A percentile compares a stretch with the other conserved stretches of the same genome.
These are phyloP conservation scores for Leptothorax acervorum DNA, from an alignment of 2,888 invertebrate species.

Conservation along the genomic window DNA sequence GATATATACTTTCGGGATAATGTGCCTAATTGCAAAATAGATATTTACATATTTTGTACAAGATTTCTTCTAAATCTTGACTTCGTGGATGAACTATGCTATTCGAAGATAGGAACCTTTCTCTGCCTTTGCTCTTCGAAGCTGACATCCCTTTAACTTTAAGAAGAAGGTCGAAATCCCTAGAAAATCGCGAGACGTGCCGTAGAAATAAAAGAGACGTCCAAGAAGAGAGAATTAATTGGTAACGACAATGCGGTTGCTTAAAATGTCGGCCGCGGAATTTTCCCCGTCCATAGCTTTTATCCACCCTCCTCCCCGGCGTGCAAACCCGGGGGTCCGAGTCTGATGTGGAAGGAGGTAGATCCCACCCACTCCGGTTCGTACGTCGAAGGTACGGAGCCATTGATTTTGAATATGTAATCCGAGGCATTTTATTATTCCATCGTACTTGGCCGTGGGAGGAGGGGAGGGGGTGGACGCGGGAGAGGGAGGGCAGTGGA, in stretches of 20 bases:
- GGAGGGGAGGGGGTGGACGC: constrained; percentile 61
- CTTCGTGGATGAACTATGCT: not conserved
- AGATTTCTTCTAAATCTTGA: not conserved
- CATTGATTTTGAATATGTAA: constrained; percentile 85
- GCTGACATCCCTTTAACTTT: constrained; percentile 1
- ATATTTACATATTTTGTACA: not conserved
- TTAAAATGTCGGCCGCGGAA: constrained; percentile 78
- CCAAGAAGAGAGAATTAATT: constrained; percentile 56
- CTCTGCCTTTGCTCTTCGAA: not conserved
- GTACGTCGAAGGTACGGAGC: constrained; percentile 78
- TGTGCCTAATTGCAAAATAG: not conserved
- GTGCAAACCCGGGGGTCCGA: constrained; percentile 29
- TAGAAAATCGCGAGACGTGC: constrained; percentile 8
- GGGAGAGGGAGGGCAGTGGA: constrained; percentile 61
- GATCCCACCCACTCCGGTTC: constrained; percentile 76
- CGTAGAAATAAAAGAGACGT: constrained; percentile 54
- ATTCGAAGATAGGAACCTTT: not conserved
- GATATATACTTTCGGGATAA: not conserved
- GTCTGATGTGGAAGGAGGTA: constrained; percentile 61
- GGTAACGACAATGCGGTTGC: constrained; percentile 73
- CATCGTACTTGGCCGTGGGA: constrained; percentile 74
- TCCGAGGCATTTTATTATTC: constrained; percentile 84
- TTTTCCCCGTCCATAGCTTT: constrained; percentile 59
- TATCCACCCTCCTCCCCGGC: constrained; percentile 42
- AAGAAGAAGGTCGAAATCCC: constrained; percentile 40